A percentile compares a stretch with the other conserved stretches of the same genome.
These are phyloP conservation scores for Cyphomyrmex costatus DNA, from an alignment of 1,140 invertebrate genomes.

Conservation along the genomic window DNA sequence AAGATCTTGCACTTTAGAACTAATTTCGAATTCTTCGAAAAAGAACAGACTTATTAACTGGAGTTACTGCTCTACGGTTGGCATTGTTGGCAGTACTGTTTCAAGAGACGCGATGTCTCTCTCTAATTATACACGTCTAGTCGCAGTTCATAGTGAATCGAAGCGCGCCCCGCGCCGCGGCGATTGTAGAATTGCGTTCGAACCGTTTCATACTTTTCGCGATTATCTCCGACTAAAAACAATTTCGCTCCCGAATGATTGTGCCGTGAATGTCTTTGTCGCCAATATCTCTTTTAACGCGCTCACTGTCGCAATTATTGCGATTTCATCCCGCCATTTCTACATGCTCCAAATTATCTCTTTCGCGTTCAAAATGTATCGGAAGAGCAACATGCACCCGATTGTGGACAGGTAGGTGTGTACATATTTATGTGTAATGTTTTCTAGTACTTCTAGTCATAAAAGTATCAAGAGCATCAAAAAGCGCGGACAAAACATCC, in stretches of 20 bases:
- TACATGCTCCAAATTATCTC: background rate
- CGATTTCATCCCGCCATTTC: background rate
- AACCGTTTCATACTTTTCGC: background rate
- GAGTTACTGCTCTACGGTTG: no score
- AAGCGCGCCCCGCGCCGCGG: background rate
- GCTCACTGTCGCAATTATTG: background rate
- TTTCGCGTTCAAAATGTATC: background rate
- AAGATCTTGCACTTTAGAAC: no score
- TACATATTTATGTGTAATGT: background rate
- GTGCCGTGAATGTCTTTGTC: background rate
- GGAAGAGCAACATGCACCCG: background rate
- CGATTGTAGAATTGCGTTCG: background rate
- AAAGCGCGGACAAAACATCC: background rate
- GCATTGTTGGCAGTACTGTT: background rate
- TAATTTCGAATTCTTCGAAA: no score
- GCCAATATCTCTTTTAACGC: no score
- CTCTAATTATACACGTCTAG: background rate
- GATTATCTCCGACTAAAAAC: background rate
- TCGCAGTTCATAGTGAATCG: background rate
- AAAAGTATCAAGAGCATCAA: background rate
- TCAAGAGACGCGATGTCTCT: background rate
- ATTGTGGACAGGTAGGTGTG: constrained; percentile 22
- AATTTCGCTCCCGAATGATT: background rate
- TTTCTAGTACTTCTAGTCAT: no score
- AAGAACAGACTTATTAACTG: no score